Conservation (phyloP, 2,797 vertebrate genomes). For the Coranthus polyacanthus region DNA sequence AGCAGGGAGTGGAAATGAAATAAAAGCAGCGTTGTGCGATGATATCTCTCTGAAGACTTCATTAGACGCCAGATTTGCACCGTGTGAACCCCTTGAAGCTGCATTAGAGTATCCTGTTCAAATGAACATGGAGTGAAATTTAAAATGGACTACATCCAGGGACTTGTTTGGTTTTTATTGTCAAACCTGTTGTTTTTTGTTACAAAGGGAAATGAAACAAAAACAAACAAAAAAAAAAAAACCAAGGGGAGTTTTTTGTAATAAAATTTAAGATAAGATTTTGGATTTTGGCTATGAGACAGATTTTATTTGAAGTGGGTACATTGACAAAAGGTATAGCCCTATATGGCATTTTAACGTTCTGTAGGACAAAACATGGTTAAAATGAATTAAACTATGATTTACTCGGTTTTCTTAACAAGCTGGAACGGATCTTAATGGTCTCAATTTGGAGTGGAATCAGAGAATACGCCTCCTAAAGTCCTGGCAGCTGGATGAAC, state of each 20-base stretch:
- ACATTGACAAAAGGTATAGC: constrained; percentile 1
- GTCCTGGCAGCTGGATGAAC: constrained; percentile 14
- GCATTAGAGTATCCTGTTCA: constrained; percentile 17
- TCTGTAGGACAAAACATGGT: constrained; percentile 1
- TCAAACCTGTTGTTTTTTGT: neutral
- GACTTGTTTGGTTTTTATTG: constrained; percentile 3
- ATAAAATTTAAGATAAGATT: neutral
- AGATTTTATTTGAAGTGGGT: neutral
- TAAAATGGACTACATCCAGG: neutral
- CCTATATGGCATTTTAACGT: neutral
- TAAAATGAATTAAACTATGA: neutral
- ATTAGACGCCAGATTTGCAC: constrained; percentile 20
- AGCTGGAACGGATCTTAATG: constrained; percentile 17
- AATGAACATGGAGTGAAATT: neutral
- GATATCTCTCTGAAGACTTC: constrained; percentile 40
- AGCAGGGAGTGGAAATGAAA: constrained; percentile 31
- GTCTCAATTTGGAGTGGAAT: constrained; percentile 11
- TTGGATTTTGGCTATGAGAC: neutral
- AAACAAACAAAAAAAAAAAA: too few relatives aligned
- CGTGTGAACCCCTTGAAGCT: neutral
- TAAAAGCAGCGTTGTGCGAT: constrained; percentile 30
- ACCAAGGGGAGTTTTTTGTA: constrained; percentile 1
- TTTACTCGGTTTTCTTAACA: constrained; percentile 14
- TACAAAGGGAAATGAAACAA: neutral
- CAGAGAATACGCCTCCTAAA: constrained; percentile 6